These are phyloP conservation scores for Falco cherrug DNA, from an alignment of 2,797 vertebrate species.

Conservation along the genomic window DNA sequence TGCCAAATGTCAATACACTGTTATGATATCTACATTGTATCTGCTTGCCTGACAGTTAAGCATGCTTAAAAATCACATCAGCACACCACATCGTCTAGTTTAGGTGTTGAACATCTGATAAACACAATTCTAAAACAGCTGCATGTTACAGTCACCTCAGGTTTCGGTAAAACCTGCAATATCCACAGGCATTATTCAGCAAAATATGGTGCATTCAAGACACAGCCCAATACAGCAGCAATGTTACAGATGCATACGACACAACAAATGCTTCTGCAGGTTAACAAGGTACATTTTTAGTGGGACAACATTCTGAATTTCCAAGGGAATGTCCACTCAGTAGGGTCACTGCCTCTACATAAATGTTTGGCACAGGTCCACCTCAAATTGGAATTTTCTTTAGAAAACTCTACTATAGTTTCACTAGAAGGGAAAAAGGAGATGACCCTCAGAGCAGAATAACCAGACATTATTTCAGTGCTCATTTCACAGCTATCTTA, in stretches of 20 bases:
- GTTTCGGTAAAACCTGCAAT: background rate
- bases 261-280: background rate
- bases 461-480: background rate
- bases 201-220: background rate
- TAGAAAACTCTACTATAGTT: background rate
- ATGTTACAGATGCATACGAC: background rate
- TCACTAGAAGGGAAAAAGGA: background rate
- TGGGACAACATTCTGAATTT: background rate
- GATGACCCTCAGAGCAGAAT: background rate
- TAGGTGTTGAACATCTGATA: background rate
- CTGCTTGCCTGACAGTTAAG: background rate
- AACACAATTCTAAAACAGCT: background rate
- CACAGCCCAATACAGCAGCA: background rate
- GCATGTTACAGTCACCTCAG: background rate
- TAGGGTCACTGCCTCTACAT: background rate
- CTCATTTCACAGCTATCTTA: background rate
- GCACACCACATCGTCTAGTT: background rate
- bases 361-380: background rate
- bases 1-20: background rate
- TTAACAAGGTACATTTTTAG: background rate
- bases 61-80: background rate
- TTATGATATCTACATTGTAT: background rate
- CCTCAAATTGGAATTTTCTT: background rate
- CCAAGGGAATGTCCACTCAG: background rate
- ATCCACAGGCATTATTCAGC: background rate